Percentiles rank a stretch among this genome's conserved stretches.
Evolutionary conservation across 2,888 invertebrate species (phyloP).

Genomic region (Cerceris ruficornis): DNA sequence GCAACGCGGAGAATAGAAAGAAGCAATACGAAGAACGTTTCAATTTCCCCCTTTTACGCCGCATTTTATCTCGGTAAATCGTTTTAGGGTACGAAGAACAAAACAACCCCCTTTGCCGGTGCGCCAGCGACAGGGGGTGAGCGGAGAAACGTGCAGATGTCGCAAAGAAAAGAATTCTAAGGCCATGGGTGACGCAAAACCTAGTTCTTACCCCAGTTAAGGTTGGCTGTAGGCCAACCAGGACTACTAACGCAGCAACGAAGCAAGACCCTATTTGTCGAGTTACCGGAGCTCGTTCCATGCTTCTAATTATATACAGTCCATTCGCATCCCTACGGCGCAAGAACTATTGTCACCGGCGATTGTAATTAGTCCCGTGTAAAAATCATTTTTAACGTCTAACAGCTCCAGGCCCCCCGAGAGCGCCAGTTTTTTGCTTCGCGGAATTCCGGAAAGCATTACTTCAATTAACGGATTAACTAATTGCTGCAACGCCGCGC

Average conservation of each 20-base stretch:
- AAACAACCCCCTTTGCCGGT: constrained; percentile 24
- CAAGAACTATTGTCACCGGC: constrained; percentile 4
- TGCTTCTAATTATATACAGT: constrained; percentile 53
- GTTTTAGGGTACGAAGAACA: constrained; percentile 27
- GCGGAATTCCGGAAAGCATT: not conserved
- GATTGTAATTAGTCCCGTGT: not conserved
- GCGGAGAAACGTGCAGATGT: constrained; percentile 48
- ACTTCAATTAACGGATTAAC: not conserved
- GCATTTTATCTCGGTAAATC: constrained; percentile 8
- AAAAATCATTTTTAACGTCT: constrained; percentile 2
- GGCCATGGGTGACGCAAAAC: constrained; percentile 65
- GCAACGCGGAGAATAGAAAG: not conserved
- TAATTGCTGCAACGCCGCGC: not conserved
- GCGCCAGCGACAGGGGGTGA: constrained; percentile 22
- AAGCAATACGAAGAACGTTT: not conserved
- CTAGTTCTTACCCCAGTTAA: constrained; percentile 67
- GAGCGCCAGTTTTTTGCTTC: not conserved
- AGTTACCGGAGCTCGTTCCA: constrained; percentile 32
- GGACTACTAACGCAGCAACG: constrained; percentile 52
- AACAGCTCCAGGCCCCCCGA: not conserved
- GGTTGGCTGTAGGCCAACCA: constrained; percentile 68
- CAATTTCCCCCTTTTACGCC: not conserved
- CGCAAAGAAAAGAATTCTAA: constrained; percentile 54
- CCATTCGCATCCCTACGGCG: not conserved
- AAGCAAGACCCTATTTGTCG: constrained; percentile 42